These are phyloP conservation scores for Acronicta leporina DNA, from an alignment of 2,888 invertebrate species.

Conservation along the genomic window DNA sequence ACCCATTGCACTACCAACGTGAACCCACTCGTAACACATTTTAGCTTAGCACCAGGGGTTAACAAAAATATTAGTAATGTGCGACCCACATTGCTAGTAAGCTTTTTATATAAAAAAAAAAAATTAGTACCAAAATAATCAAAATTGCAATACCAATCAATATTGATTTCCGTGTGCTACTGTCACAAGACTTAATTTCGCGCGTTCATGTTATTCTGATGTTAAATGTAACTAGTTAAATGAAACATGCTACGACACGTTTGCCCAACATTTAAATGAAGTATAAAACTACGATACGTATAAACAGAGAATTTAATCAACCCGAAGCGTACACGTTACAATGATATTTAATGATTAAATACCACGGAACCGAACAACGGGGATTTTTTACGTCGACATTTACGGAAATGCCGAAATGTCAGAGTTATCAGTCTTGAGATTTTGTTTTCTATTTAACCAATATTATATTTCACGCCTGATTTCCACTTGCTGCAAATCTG, in stretches of 20 bases:
- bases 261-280: constrained; percentile 41
- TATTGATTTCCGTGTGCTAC: constrained; percentile 1
- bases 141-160: constrained; percentile 19
- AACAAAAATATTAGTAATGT: too few relatives aligned
- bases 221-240: constrained; percentile 35
- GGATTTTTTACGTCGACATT: constrained; percentile 26
- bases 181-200: constrained; percentile 22
- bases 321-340: constrained; percentile 15
- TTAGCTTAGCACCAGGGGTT: too few relatives aligned
- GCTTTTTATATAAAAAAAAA: too few relatives aligned
- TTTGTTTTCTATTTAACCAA: background rate
- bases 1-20: too few relatives aligned
- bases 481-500: too few relatives aligned
- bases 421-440: background rate
- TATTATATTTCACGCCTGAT: too few relatives aligned
- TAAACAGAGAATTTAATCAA: constrained; percentile 54
- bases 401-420: constrained; percentile 38
- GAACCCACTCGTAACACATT: too few relatives aligned
- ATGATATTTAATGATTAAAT: constrained; percentile 46
- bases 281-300: constrained; percentile 43
- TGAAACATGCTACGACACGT: constrained; percentile 49
- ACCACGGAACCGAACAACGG: constrained; percentile 13
- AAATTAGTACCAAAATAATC: too few relatives aligned
- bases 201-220: constrained; percentile 17
- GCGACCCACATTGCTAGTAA: too few relatives aligned